Evolutionary conservation across 1,140 invertebrate genomes (phyloP).

Genomic region (Philopotamus ludificatus): DNA sequence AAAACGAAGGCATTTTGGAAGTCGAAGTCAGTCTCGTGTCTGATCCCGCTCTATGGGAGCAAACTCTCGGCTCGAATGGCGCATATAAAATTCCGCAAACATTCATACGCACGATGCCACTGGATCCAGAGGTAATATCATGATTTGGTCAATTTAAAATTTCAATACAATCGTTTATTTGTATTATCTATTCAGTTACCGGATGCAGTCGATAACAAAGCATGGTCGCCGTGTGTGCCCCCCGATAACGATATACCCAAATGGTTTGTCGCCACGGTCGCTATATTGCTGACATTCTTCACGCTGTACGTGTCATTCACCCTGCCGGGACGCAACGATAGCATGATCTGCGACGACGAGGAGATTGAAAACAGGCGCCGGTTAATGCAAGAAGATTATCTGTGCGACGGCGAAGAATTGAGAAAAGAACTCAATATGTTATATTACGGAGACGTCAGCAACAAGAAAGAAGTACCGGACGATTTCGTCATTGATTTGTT

Average conservation of each 20-base stretch:
- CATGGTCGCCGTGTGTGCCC: conserved; percentile 31
- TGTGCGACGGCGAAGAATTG: conserved; percentile 18
- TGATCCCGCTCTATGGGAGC: conserved; percentile 35
- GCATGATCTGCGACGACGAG: conserved; percentile 7
- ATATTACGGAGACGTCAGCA: conserved; percentile 16
- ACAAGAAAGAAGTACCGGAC: conserved; percentile 17
- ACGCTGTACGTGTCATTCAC: conserved; percentile 37
- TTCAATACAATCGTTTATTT: neutral
- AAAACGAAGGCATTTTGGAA: conserved; percentile 32
- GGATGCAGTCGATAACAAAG: conserved; percentile 32
- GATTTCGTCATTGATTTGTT: conserved; percentile 5
- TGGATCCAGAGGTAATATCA: conserved; percentile 30
- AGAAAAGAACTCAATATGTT: conserved; percentile 28
- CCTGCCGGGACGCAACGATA: conserved; percentile 33
- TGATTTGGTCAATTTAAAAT: neutral
- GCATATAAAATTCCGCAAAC: conserved; percentile 39
- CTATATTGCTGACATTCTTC: conserved; percentile 29
- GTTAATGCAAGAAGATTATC: conserved; percentile 5
- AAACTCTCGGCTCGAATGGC: conserved; percentile 18
- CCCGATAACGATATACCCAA: conserved; percentile 34
- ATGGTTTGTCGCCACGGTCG: conserved; percentile 35
- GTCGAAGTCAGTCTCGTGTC: conserved; percentile 38
- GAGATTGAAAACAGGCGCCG: conserved; percentile 8
- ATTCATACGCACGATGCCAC: conserved; percentile 34
- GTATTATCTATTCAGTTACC: conserved; percentile 20